Conservation (phyloP, 2,888 invertebrate species). For the Ptychoptera contaminata region DNA sequence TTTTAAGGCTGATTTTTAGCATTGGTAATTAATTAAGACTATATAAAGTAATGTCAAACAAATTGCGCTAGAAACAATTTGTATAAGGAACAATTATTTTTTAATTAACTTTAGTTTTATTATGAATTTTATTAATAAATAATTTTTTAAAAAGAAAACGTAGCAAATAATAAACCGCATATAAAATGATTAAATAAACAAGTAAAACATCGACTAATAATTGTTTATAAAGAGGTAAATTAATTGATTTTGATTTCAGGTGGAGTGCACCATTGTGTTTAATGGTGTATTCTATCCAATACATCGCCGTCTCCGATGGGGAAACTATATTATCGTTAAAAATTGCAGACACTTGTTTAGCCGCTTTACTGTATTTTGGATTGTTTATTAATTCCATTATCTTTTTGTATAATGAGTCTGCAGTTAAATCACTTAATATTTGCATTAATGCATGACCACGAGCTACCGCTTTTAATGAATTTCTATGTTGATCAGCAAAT, state of each 20-base stretch:
- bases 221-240: slow-evolving; percentile 29
- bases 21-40: no score
- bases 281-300: slow-evolving; percentile 43
- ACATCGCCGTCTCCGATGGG: slow-evolving; percentile 40
- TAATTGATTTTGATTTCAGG: slow-evolving; percentile 27
- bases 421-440: slow-evolving; percentile 24
- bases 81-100: no score
- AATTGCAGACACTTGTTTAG: slow-evolving; percentile 31
- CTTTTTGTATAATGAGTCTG: slow-evolving; percentile 21
- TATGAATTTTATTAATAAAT: no score
- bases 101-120: no score
- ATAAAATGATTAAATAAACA: slow-evolving; percentile 22
- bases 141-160: no score
- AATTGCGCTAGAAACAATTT: no score
- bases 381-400: slow-evolving; percentile 26
- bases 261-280: slow-evolving; percentile 28
- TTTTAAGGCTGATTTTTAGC: no score
- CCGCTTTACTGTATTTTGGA: slow-evolving; percentile 26
- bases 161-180: no score
- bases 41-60: no score
- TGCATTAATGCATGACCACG: slow-evolving; percentile 28
- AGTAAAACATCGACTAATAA: slow-evolving; percentile 36
- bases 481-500: slow-evolving; percentile 31
- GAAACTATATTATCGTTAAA: slow-evolving; percentile 39
- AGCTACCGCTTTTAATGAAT: slow-evolving; percentile 25